Percentiles rank a stretch among this genome's conserved stretches.
Conservation (phyloP, 2,113 vertebrate species). For the Fulica atra region DNA sequence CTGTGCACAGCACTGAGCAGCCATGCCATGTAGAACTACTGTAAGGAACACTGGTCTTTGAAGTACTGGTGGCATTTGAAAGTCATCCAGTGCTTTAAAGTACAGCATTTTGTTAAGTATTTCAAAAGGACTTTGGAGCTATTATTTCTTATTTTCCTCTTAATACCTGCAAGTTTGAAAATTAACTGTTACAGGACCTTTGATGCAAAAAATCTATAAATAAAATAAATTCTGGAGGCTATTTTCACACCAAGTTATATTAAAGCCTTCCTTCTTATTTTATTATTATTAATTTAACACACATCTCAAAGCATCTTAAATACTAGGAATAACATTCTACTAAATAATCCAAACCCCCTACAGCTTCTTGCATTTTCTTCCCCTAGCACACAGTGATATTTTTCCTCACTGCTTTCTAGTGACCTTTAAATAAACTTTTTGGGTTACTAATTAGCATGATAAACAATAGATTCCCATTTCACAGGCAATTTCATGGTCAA, state of each 20-base stretch:
- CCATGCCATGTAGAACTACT: background rate
- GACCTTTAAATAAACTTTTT: conserved; percentile 18
- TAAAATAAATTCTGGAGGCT: conserved; percentile 6
- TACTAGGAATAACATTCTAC: background rate
- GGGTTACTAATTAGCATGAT: background rate
- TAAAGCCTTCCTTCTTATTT: background rate
- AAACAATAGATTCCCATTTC: background rate
- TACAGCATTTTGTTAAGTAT: background rate
- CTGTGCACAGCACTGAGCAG: background rate
- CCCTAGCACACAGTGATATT: background rate
- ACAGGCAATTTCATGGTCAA: background rate
- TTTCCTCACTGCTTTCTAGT: background rate
- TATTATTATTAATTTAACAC: background rate
- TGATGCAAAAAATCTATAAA: conserved; percentile 31
- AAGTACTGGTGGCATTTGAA: background rate
- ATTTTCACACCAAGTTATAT: background rate
- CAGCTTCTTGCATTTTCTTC: background rate
- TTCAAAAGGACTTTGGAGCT: background rate
- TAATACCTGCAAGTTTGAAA: conserved; percentile 26
- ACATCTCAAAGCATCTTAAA: background rate
- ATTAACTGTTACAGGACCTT: conserved; percentile 9
- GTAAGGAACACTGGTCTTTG: background rate
- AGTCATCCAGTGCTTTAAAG: background rate
- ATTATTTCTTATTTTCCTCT: conserved; percentile 43
- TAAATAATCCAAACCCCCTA: background rate